These are phyloP conservation scores for Siderastrea radians DNA, from an alignment of 92 coral and sea anemone genomes.

Conservation along the genomic window DNA sequence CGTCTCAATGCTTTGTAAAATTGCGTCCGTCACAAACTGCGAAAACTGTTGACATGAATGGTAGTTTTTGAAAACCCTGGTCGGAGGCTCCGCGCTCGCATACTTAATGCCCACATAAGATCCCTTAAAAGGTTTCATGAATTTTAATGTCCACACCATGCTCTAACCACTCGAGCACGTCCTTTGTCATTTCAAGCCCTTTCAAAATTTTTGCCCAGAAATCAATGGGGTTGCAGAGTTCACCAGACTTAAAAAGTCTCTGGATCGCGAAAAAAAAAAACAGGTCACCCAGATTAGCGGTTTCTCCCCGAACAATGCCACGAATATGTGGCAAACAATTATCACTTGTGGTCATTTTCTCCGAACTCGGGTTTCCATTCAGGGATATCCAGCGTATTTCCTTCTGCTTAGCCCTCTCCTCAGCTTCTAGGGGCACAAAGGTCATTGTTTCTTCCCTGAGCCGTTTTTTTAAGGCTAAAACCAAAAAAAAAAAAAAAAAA, in stretches of 20 bases:
- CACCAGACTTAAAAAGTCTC: background rate
- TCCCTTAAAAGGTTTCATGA: constrained; percentile 41
- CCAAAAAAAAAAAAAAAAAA: background rate
- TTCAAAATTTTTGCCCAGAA: background rate
- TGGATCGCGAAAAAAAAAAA: background rate
- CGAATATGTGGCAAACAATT: too few species aligned
- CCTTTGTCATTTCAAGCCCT: background rate
- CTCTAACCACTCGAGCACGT: constrained; percentile 44
- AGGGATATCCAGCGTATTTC: background rate
- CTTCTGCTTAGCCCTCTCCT: too few species aligned
- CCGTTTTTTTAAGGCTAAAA: constrained; percentile 10
- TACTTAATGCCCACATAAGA: constrained; percentile 45
- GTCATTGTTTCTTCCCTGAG: constrained; percentile 6
- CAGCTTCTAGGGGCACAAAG: constrained; percentile 5
- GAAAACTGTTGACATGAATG: constrained; percentile 55
- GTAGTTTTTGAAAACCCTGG: constrained; percentile 44
- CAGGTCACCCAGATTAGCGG: background rate
- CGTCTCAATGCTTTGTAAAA: constrained; percentile 29
- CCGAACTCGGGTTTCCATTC: constrained; percentile 11
- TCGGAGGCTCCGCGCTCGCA: constrained; percentile 40
- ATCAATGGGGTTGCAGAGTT: background rate
- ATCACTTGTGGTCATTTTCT: too few species aligned
- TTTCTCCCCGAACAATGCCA: too few species aligned
- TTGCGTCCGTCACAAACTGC: constrained; percentile 39
- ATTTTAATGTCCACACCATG: constrained; percentile 25